phyloP scores from a whole-genome alignment of 2,113 vertebrate species.

The Argyrosomus japonicus region DNA sequence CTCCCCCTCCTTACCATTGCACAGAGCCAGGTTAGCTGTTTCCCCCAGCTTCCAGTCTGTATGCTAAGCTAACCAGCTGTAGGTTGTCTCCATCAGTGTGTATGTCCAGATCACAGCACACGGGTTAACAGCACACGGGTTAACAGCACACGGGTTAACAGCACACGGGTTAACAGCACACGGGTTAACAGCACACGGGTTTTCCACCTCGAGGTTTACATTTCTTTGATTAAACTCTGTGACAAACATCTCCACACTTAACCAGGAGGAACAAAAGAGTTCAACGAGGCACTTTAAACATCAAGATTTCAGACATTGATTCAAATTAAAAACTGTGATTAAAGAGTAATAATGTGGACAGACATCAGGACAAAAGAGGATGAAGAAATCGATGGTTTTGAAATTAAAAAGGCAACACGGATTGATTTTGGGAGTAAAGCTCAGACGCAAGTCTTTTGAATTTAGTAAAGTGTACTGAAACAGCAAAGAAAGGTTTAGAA shows the following conservation, averaged over 20 bases:
- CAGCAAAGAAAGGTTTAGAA: neutral
- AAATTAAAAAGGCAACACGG: neutral
- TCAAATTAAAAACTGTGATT: neutral
- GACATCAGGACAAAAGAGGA: neutral
- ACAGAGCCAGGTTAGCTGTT: neutral
- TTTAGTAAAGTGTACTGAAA: neutral
- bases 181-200: too few relatives aligned
- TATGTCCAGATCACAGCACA: neutral
- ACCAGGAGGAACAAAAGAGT: neutral
- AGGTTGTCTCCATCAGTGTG: neutral
- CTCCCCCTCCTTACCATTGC: too few relatives aligned
- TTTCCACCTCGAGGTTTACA: too few relatives aligned
- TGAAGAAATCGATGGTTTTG: constrained; percentile 8
- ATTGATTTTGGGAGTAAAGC: neutral
- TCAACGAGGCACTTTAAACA: neutral
- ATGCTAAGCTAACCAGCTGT: neutral
- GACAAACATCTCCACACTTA: neutral
- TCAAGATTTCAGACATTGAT: neutral
- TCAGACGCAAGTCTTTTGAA: neutral
- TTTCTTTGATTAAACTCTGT: neutral
- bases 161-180: neutral
- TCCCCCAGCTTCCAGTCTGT: neutral
- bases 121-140: too few relatives aligned
- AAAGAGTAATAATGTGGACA: neutral
- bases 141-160: too few relatives aligned